Base-by-base conservation (phyloP, 2,797 vertebrate genomes). In the Silurus aristotelis region DNA sequence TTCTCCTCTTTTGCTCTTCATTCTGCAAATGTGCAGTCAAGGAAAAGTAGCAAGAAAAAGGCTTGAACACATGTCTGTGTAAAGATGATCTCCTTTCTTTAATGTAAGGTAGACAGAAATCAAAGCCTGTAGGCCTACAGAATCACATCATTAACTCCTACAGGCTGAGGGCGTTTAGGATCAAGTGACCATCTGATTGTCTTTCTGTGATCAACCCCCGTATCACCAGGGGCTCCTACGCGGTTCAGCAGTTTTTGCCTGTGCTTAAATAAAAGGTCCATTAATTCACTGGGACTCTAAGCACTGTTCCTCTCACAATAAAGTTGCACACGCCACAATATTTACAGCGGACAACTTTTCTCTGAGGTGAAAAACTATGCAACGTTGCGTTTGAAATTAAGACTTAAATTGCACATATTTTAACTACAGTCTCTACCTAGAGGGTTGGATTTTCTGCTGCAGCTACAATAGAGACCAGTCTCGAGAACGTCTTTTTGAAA, bases 91-190 rank as follows among this genome's bases (percentile, higher is more conserved):
- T 60, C 56, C 25, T 77, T 17, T 20, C 3, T 20, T 17, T 20
- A 31, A 8, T 19, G 7, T 1, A n/a, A 56, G 25, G 5, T 5
- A 14, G 19, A 56, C 19, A 20, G 20, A 20, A 78, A 5, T 19
- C 17, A 2, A 6, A 61, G 58, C 12, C 10, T 22, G 10, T 43
- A 14, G 68, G 60, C 20, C 78, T 64, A 38, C 19, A 25, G 38
- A 52, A 61, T 63, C 85, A 77, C 72, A 82, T 78, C 71, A 87
- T 83, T 85, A 87, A 87, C 52, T 66, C 19, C 22, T 46, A 83
- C 80, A 61, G 48, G 13, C 80, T 77, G 82, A 80, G 82, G 87
- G 89, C 83, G 81, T 48, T 22, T 66, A 43, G 80, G 56, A 81
- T 89, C 68, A 83, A 84, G 68, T 20, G 48, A 43, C 56, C 73